phyloP scores from a whole-genome alignment of 2,888 invertebrate species.

The Tiphia femorata region DNA sequence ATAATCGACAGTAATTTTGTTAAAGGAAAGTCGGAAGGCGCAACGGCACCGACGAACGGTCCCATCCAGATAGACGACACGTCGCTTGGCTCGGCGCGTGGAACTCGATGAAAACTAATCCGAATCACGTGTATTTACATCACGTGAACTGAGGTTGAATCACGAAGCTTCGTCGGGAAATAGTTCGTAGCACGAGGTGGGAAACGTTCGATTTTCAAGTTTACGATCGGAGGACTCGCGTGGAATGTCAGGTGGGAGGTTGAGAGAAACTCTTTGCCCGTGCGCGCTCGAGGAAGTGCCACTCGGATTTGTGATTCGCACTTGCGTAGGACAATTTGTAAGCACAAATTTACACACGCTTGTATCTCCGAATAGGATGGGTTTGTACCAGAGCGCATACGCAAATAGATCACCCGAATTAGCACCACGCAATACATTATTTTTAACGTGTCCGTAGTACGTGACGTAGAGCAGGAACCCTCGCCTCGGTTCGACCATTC shows the following conservation, averaged over 20 bases:
- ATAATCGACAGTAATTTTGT: no score
- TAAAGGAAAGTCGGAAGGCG: no score
- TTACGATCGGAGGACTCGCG: conserved; percentile 10
- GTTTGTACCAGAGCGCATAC: conserved; percentile 17
- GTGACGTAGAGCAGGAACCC: conserved; percentile 16
- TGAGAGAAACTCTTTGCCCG: neutral
- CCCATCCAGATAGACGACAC: no score
- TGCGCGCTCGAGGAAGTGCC: neutral
- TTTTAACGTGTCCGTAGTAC: conserved; percentile 39
- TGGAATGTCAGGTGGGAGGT: conserved; percentile 2
- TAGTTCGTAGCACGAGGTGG: conserved; percentile 10
- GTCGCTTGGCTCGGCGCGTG: conserved; percentile 23
- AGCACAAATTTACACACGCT: no score
- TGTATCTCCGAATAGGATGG: conserved; percentile 20
- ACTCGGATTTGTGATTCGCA: neutral
- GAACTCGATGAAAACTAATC: conserved; percentile 24
- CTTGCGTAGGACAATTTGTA: neutral
- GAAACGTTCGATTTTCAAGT: conserved; percentile 22
- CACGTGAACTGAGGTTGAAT: conserved; percentile 33
- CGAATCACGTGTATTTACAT: conserved; percentile 34
- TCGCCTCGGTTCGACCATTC: no score
- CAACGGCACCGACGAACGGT: no score
- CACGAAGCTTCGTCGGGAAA: conserved; percentile 17
- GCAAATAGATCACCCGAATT: conserved; percentile 43
- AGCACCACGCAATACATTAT: conserved; percentile 39